Base-by-base conservation (phyloP, 2,888 invertebrate genomes). In the Pachydiplax longipennis region DNA sequence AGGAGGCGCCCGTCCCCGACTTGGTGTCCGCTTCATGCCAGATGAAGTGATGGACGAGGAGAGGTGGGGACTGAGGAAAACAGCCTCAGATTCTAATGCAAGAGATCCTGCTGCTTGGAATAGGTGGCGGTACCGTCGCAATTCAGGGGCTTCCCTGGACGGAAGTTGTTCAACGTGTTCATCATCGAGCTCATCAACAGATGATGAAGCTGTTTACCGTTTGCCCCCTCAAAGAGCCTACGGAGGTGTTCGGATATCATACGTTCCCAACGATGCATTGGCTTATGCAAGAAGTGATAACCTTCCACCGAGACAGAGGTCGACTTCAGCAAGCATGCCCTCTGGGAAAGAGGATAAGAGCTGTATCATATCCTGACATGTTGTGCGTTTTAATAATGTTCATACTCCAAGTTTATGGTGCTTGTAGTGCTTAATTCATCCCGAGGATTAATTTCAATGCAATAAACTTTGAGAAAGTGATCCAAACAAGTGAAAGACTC, bases 181-280 rank as follows among this genome's bases (percentile, higher is more conserved):
- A 44, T 94, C 94, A 91, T 94, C 94, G 31, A 95, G 95, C 92
- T 98, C 97, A 0, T 96, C 96, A 87, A 96, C 96, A 92, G 97
- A 97, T 44, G 97, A 97, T 25, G 98, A 98, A 90, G 98, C 98
- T 92, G 97, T 97, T 92, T 98, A 98, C 94, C 97, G 97, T 91
- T 94, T 98, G 92, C 98, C 98, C 5, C 96, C 98, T 80, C 94
- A 98, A 92, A 95, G 97, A 91, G 97, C 97, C 90, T 98, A 98
- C 93, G 93, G 93, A 15, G 98, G 98, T 80, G 98, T 98, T 22
- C 95, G 98, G 92, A 98, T 98, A 93, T 98, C 98, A 15, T 99
- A 98, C 94, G 98, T 98, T 92, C 98, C 98, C 92, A 98, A 98
- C 94, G 98, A 98, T 94, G 97, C 98, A 8, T 95, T 98, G 90